Evolutionary conservation across 1,140 invertebrate genomes (phyloP), one percentile per base, ranked within the genome.

Genomic region (Gonioctena quinquepunctata): DNA sequence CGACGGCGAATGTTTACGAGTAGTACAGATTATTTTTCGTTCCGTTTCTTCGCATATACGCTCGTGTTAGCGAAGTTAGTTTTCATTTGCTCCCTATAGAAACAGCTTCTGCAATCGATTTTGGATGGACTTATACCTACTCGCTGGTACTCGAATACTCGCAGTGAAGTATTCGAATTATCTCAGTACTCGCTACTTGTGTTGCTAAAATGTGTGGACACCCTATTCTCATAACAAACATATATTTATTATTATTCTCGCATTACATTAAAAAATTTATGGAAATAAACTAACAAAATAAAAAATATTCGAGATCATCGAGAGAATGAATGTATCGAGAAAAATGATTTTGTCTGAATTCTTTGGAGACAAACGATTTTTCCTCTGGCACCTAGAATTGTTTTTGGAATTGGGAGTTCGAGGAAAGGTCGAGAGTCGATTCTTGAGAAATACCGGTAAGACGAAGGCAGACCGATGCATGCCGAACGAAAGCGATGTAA

Each of bases 361-460:
- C 33, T 42, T 42, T 18, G 50, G 50, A 54, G 50, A 11, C 50
- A 54, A 18, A 8, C 1, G 8, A 69, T 52, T 69, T 28, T 61
- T n/a, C 22, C 68, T 42, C 33, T 42, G 33, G 33, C n/a, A 42
- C n/a, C 33, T 42, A 42, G 33, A 42, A 42, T n/a, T 42, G 33
- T 42, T 42, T 42, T 42, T 42, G 6, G 33, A 7, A 7, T 42
- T 42, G 6, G 6, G 6, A 42, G 33, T 7, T 7, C 6, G 33
- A 7, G n/a, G n/a, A 42, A 42, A n/a, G n/a, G 33, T n/a, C n/a
- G n/a, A 42, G 33, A 42, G 33, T 42, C 33, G n/a, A 42, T 42
- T 7, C 33, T 42, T 42, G 33, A 42, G 33, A 42, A 42, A 42
- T 42, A 42, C 33, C 33, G 33, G 33, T 42, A 7, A 42, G 33